Conservation (phyloP, 1,140 invertebrate genomes). For the Thaumatotibia leucotreta region DNA sequence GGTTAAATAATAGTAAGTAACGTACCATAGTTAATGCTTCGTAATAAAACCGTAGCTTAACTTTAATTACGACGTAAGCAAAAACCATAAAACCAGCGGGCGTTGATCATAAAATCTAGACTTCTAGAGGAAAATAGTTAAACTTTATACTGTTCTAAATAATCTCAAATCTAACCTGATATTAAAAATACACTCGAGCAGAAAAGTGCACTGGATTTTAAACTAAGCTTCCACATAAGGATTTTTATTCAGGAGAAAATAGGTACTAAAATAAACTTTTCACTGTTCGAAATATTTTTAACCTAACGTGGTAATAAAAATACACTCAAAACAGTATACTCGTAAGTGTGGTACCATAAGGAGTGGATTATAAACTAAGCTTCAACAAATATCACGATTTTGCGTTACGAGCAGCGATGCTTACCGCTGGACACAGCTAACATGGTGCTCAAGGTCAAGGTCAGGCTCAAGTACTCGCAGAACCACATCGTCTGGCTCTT, state of each 20-base stretch:
- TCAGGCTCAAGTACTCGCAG: constrained; percentile 68
- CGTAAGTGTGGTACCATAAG: neutral
- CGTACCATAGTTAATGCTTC: neutral
- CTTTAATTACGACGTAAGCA: neutral
- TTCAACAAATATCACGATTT: constrained; percentile 22
- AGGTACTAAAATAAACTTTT: too few relatives aligned
- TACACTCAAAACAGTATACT: neutral
- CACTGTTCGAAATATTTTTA: too few relatives aligned
- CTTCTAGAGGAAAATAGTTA: neutral
- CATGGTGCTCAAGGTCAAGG: constrained; percentile 73
- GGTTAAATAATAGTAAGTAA: neutral
- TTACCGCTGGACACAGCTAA: constrained; percentile 56
- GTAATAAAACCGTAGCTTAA: neutral
- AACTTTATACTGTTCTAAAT: neutral
- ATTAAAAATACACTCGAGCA: too few relatives aligned
- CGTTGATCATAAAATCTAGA: neutral
- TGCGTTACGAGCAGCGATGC: constrained; percentile 42
- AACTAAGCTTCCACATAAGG: too few relatives aligned
- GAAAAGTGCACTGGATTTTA: too few relatives aligned
- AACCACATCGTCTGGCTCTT: constrained; percentile 71
- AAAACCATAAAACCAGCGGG: neutral
- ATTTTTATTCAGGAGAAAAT: too few relatives aligned
- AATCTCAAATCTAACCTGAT: neutral
- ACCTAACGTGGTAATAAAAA: too few relatives aligned
- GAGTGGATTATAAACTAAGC: neutral